Conservation (phyloP, 2,113 vertebrate genomes). For the Vulpes lagopus region DNA sequence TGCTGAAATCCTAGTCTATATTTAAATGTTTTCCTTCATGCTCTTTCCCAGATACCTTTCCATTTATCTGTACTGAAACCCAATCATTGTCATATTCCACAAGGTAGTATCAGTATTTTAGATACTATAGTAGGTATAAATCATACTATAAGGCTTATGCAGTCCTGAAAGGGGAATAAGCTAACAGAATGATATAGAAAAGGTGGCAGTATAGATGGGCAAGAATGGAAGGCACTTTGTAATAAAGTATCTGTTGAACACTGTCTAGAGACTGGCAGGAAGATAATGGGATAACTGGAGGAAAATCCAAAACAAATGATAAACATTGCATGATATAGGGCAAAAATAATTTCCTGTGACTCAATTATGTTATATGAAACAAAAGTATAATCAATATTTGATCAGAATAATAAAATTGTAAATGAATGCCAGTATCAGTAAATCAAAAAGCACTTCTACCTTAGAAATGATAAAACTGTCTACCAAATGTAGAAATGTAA, state of each 20-base stretch:
- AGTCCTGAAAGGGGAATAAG: background rate
- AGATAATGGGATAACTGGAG: background rate
- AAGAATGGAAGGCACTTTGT: background rate
- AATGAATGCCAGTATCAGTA: background rate
- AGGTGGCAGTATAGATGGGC: background rate
- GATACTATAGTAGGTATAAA: background rate
- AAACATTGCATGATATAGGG: background rate
- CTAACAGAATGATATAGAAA: background rate
- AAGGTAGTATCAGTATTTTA: background rate
- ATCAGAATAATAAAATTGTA: background rate
- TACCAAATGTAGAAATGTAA: conserved; percentile 14
- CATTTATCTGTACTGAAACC: background rate
- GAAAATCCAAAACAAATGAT: background rate
- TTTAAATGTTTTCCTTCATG: background rate
- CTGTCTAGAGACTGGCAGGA: background rate
- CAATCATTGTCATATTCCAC: background rate
- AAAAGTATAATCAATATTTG: background rate
- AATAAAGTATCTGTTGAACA: background rate
- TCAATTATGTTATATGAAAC: background rate
- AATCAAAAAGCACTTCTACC: background rate
- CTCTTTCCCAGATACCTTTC: background rate
- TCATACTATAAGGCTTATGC: background rate
- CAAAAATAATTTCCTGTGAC: background rate
- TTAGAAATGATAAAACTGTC: background rate
- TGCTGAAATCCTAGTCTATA: background rate